These are phyloP conservation scores for Helogale parvula DNA, from an alignment of 2,113 vertebrate genomes.

Conservation along the genomic window DNA sequence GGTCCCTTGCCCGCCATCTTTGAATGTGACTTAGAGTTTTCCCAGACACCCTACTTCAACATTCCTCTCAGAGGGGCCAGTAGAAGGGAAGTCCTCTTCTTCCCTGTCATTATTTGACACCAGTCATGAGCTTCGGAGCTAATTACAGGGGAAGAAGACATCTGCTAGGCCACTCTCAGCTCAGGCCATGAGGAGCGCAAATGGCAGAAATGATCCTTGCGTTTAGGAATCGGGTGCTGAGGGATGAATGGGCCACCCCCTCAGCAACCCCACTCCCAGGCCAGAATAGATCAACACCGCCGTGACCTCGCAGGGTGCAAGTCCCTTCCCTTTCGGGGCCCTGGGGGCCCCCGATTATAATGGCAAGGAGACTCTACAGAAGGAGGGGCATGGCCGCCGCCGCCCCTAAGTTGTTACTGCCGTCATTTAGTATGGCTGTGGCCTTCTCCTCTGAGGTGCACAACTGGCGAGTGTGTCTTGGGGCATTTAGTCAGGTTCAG, in stretches of 20 bases:
- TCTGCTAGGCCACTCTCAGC: rapidly evolving
- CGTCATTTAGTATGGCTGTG: rapidly evolving
- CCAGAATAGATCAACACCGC: neutral
- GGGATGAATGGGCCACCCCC: neutral
- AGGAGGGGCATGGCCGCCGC: neutral
- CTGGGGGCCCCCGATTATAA: neutral
- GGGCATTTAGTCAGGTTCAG: neutral
- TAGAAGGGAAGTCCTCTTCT: neutral
- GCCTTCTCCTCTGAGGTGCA: neutral
- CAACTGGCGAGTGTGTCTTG: neutral
- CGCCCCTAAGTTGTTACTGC: neutral
- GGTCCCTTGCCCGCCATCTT: neutral
- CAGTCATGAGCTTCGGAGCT: neutral
- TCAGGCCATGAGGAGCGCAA: neutral
- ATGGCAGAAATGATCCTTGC: neutral
- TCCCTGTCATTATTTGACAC: neutral
- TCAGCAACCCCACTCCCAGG: neutral
- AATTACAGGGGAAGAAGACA: too few relatives aligned
- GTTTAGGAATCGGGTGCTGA: neutral
- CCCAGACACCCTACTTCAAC: neutral
- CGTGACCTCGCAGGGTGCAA: neutral
- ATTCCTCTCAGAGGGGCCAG: too few relatives aligned
- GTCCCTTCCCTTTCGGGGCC: neutral
- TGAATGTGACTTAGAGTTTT: neutral
- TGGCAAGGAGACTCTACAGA: neutral